phyloP scores from a whole-genome alignment of 2,888 invertebrate genomes.

The Heliconius erato region DNA sequence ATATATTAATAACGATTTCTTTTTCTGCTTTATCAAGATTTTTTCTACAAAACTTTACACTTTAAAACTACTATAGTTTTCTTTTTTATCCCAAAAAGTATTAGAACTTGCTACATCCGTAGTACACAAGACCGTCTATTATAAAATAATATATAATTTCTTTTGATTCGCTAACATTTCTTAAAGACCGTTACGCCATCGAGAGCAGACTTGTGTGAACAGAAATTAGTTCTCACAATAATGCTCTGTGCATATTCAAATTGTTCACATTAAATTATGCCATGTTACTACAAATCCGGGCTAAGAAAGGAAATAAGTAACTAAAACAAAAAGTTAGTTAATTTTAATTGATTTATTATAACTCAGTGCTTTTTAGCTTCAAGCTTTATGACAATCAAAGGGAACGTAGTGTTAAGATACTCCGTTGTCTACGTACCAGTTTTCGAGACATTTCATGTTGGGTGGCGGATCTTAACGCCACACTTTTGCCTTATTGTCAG shows the following conservation, averaged over 20 bases:
- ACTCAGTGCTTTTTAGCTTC: not conserved
- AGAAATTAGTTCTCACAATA: slow-evolving; percentile 52
- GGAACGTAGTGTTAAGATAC: not conserved
- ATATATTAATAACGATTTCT: too few species aligned
- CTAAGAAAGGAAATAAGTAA: not conserved
- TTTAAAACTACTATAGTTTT: too few species aligned
- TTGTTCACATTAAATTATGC: slow-evolving; percentile 49
- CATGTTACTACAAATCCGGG: slow-evolving; percentile 6
- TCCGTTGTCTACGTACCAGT: not conserved
- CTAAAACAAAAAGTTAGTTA: not conserved
- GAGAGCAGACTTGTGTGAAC: slow-evolving; percentile 52
- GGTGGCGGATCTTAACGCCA: too few species aligned
- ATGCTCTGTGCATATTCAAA: slow-evolving; percentile 54
- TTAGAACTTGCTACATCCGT: not conserved
- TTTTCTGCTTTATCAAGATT: too few species aligned
- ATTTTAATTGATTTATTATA: not conserved
- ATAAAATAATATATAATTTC: slow-evolving; percentile 4
- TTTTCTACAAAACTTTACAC: too few species aligned
- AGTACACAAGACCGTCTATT: not conserved
- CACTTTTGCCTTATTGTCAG: too few species aligned
- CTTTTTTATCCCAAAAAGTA: not conserved
- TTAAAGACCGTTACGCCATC: slow-evolving; percentile 49
- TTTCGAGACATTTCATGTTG: too few species aligned
- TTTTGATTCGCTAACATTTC: slow-evolving; percentile 38
- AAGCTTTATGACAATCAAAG: not conserved